Conservation (phyloP, 2,888 invertebrate genomes). For the Sesia apiformis region DNA sequence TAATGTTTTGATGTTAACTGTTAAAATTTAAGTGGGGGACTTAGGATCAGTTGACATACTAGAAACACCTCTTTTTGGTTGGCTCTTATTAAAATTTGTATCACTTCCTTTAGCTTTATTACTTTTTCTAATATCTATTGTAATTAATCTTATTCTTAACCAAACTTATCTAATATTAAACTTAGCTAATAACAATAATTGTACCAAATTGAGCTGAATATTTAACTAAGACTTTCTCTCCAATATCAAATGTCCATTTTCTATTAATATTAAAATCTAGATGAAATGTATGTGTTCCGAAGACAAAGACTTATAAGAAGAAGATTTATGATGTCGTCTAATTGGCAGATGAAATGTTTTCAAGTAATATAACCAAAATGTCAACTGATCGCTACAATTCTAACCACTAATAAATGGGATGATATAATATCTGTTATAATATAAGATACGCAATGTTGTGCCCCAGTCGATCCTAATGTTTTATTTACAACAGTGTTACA, state of each 20-base stretch:
- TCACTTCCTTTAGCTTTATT: not conserved
- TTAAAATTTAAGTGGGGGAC: conserved; percentile 17
- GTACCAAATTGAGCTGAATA: too few species aligned
- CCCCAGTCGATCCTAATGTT: conserved; percentile 81
- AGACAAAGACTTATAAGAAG: too few species aligned
- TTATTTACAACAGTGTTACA: conserved; percentile 61
- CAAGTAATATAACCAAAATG: too few species aligned
- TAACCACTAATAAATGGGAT: not conserved
- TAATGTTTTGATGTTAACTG: conserved; percentile 49
- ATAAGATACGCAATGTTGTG: conserved; percentile 85
- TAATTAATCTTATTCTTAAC: too few species aligned
- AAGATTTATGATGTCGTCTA: too few species aligned
- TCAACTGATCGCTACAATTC: conserved; percentile 17
- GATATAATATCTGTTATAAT: conserved; percentile 35
- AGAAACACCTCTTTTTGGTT: not conserved
- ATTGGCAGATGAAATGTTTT: too few species aligned
- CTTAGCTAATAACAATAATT: too few species aligned
- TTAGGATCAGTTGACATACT: conserved; percentile 6
- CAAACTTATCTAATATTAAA: too few species aligned
- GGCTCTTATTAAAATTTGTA: not conserved
- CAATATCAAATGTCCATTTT: too few species aligned
- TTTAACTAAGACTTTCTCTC: too few species aligned
- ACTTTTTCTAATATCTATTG: not conserved
- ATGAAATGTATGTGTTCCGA: too few species aligned
- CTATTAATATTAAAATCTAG: too few species aligned